Evolutionary conservation across 2,797 vertebrate species (phyloP), one percentile per base, ranked within the genome.

Genomic region (Crocidura indochinensis): DNA sequence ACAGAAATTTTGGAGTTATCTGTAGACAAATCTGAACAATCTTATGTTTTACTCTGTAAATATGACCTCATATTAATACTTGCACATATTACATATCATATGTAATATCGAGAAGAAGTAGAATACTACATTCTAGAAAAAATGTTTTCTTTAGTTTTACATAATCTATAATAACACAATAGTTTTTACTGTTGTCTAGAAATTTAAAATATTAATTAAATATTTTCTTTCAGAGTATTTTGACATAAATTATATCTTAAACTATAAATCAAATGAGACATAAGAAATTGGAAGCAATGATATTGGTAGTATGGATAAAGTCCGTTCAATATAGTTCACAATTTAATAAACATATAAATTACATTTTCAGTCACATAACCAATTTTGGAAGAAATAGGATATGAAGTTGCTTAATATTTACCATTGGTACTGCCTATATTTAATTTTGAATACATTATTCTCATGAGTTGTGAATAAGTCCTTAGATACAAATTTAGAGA

Each of bases 271-370:
- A 90, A 65, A 81, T 92, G 10, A 71, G 20, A 24, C 68, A 74
- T 49, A 53, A 80, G 53, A 44, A 86, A 73, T 88, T 67, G 53
- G 4, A 68, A 73, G 26, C 38, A 78, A 64, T 46, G 74, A 6
- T 56, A 26, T 44, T 91, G 64, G 19, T 71, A 38, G 56, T 20
- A 77, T 60, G 83, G 17, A 27, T 47, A 79, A 80, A 47, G 38
- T 10, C 38, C 24, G 38, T 68, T 27, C 71, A n/a, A 76, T 56
- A 56, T 26, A 93, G 69, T 73, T 22, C 26, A 73, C 17, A 64
- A 44, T 90, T 83, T 69, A 81, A 31, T 76, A 71, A 75, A 90
- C 22, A 60, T 88, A 90, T 14, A 60, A 29, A 46, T 75, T 75
- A 44, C 38, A 77, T 81, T 71, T 83, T 81, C 1, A 27, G 17